Percentiles rank a stretch among this genome's conserved stretches.
Conservation (phyloP, 2,888 invertebrate species). For the Catocala nupta region DNA sequence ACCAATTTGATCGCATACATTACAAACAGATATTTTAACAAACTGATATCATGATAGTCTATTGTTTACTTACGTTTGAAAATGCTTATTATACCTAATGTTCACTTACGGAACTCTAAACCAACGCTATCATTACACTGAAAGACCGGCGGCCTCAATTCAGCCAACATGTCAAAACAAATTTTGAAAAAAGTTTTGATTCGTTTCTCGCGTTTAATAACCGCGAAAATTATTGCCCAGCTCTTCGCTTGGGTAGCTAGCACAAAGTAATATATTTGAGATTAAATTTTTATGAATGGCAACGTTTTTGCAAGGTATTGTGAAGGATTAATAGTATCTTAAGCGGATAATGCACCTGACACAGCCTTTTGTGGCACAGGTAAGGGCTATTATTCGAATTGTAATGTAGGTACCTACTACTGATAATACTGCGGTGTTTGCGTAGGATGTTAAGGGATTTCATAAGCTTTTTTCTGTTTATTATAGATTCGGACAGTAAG, state of each 20-base stretch:
- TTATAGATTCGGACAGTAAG: slow-evolving; percentile 35
- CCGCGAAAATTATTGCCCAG: slow-evolving; percentile 72
- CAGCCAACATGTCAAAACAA: slow-evolving; percentile 79
- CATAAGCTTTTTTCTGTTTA: slow-evolving; percentile 34
- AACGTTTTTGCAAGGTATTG: slow-evolving; percentile 72
- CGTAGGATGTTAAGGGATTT: slow-evolving; percentile 58
- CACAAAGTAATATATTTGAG: slow-evolving; percentile 69
- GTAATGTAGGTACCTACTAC: slow-evolving; percentile 53
- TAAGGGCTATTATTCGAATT: slow-evolving; percentile 64
- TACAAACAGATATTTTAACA: too few species aligned
- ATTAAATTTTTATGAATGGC: slow-evolving; percentile 80
- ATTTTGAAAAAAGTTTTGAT: slow-evolving; percentile 66
- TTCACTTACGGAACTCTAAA: background rate
- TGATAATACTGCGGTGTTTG: slow-evolving; percentile 71
- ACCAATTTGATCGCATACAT: too few species aligned
- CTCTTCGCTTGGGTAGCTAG: slow-evolving; percentile 66
- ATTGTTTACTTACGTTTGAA: too few species aligned
- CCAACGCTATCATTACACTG: slow-evolving; percentile 74
- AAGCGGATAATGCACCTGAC: slow-evolving; percentile 84
- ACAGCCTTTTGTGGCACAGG: slow-evolving; percentile 72
- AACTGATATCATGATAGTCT: too few species aligned
- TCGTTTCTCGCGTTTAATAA: slow-evolving; percentile 68
- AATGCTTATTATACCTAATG: too few species aligned
- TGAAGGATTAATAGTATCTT: slow-evolving; percentile 73
- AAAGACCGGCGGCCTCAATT: slow-evolving; percentile 61